Conservation (phyloP, 2,888 invertebrate species). For the Mesoligia furuncula region DNA sequence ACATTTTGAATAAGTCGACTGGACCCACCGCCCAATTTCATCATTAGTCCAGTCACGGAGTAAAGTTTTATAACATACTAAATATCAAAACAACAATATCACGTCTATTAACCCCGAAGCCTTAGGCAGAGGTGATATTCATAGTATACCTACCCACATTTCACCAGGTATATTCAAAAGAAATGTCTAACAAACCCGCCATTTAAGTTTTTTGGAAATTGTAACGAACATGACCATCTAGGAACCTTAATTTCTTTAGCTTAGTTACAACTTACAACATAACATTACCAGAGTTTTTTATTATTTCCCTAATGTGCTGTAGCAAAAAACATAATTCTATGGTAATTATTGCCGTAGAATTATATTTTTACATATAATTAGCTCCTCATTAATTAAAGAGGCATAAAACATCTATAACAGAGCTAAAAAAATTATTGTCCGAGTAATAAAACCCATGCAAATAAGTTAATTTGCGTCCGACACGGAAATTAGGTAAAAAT, state of each 20-base stretch:
- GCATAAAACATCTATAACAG: neutral
- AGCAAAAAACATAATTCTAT: neutral
- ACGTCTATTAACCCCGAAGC: no score
- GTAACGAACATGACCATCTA: neutral
- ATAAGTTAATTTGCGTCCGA: slow-evolving; percentile 74
- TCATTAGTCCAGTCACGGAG: no score
- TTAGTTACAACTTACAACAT: neutral
- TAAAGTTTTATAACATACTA: neutral
- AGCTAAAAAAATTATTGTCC: slow-evolving; percentile 30
- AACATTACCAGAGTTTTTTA: neutral
- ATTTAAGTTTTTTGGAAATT: neutral
- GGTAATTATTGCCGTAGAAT: neutral
- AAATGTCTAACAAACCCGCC: neutral
- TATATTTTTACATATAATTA: neutral
- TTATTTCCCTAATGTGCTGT: neutral
- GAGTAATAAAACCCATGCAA: slow-evolving; percentile 69
- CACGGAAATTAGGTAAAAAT: slow-evolving; percentile 78
- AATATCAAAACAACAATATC: neutral
- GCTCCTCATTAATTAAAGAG: neutral
- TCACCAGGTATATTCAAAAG: neutral
- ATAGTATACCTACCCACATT: neutral
- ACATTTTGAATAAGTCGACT: no score
- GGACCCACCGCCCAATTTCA: no score
- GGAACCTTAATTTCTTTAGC: neutral
- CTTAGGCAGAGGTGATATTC: neutral